These are phyloP conservation scores for Montipora cactus DNA, from an alignment of 64 coral and sea anemone species.

Conservation along the genomic window DNA sequence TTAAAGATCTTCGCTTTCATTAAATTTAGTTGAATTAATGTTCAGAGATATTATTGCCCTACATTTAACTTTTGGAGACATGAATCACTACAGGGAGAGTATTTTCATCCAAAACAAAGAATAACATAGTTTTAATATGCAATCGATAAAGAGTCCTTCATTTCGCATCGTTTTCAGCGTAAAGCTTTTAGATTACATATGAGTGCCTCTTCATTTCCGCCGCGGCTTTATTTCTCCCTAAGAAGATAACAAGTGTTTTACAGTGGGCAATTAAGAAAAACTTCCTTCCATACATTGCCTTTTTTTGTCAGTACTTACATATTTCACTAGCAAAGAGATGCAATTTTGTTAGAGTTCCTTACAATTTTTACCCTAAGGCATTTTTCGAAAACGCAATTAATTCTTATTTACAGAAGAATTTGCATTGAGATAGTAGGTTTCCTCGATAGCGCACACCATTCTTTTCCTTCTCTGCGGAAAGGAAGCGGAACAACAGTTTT, in stretches of 20 bases:
- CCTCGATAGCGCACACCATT: background rate
- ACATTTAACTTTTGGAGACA: too few relatives aligned
- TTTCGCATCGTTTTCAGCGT: background rate
- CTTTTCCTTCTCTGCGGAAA: background rate
- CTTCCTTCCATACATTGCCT: too few relatives aligned
- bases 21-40: background rate
- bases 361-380: too few relatives aligned
- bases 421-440: too few relatives aligned
- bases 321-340: too few relatives aligned
- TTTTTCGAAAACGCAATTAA: too few relatives aligned
- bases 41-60: background rate
- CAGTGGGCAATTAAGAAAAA: background rate
- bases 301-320: too few relatives aligned
- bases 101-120: too few relatives aligned
- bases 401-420: too few relatives aligned
- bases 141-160: background rate
- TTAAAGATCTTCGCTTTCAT: background rate
- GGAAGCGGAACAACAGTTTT: background rate
- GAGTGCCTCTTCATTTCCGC: background rate
- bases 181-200: background rate
- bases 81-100: too few relatives aligned
- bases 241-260: background rate
- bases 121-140: too few relatives aligned
- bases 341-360: too few relatives aligned
- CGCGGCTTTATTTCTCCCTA: background rate